Conservation (phyloP, 2,113 vertebrate species). For the Empidonax traillii region DNA sequence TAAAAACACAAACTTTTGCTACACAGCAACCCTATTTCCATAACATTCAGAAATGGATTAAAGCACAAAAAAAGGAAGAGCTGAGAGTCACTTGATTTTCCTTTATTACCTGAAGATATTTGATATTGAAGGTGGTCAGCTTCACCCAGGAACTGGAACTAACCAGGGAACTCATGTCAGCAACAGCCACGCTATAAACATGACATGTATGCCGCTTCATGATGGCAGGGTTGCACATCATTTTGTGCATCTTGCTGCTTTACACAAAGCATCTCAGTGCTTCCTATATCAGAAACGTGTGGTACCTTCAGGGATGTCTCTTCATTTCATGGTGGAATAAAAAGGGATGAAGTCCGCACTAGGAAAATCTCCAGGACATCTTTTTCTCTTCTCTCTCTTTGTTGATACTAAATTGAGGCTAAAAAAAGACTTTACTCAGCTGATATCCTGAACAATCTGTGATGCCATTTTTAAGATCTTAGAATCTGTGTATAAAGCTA, state of each 20-base stretch:
- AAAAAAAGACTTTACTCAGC: background rate
- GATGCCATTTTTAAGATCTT: background rate
- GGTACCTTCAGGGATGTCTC: background rate
- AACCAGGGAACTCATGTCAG: background rate
- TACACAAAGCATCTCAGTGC: background rate
- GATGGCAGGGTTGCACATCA: background rate
- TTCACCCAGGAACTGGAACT: background rate
- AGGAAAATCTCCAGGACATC: background rate
- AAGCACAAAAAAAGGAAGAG: background rate
- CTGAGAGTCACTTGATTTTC: background rate
- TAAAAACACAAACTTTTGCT: background rate
- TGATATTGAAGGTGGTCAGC: background rate
- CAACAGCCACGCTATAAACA: background rate
- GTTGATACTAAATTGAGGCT: background rate
- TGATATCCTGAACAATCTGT: background rate
- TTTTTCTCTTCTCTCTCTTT: background rate
- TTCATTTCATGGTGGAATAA: background rate
- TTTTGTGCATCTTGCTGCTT: background rate
- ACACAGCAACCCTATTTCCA: background rate
- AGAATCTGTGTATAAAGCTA: background rate
- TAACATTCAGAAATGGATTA: background rate
- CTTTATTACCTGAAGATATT: background rate
- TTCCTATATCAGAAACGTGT: background rate
- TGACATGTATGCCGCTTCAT: rapidly evolving
- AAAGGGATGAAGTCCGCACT: background rate